Conservation (phyloP, 2,888 invertebrate genomes). For the Sarcophaga caerulescens region DNA sequence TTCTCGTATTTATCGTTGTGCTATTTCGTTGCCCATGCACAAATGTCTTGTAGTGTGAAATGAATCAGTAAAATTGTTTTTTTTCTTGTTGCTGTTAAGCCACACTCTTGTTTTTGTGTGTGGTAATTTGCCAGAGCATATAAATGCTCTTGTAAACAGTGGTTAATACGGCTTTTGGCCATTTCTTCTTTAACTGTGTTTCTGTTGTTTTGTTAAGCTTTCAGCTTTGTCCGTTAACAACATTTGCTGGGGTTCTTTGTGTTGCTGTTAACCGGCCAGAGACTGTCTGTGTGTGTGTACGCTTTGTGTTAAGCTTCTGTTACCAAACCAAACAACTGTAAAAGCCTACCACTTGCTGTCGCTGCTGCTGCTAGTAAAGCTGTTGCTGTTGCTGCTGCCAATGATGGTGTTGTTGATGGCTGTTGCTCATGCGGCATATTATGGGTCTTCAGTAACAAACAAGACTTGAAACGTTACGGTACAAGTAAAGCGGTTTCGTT, state of each 20-base stretch:
- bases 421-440: constrained; percentile 39
- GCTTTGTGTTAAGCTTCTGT: constrained; percentile 34
- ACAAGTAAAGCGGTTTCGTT: constrained; percentile 36
- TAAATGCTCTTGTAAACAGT: constrained; percentile 53
- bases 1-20: no score
- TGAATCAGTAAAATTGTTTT: constrained; percentile 39
- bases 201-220: constrained; percentile 13
- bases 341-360: constrained; percentile 19
- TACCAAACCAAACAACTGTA: neutral
- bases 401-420: constrained; percentile 4
- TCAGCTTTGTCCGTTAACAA: constrained; percentile 26
- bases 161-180: constrained; percentile 42
- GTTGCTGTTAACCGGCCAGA: constrained; percentile 24
- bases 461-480: constrained; percentile 61
- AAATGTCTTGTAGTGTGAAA: constrained; percentile 29
- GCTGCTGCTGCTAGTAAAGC: neutral
- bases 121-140: constrained; percentile 63
- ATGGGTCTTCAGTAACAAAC: constrained; percentile 56
- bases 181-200: neutral
- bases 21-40: neutral
- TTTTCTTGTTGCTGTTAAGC: constrained; percentile 18
- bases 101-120: constrained; percentile 48
- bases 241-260: constrained; percentile 32
- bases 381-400: neutral
- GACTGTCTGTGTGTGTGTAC: constrained; percentile 29